Base-by-base conservation (phyloP, 2,797 vertebrate species). In the Microcaecilia unicolor region DNA sequence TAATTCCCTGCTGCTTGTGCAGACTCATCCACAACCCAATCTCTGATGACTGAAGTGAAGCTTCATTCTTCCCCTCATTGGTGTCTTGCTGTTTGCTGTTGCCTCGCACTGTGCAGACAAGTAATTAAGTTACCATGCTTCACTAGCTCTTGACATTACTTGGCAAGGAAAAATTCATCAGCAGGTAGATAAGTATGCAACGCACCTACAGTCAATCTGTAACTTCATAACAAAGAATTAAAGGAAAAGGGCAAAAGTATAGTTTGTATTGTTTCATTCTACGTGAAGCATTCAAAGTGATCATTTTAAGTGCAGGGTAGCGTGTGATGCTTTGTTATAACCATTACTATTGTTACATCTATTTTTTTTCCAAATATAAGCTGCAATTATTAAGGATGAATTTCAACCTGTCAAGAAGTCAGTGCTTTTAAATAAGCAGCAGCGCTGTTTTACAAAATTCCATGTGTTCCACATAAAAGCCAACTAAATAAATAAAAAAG, bases 121-220 rank as follows among this genome's bases (percentile, higher is more conserved):
- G 66, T 70, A 78, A 80, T 70, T 72, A 80, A 62, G 70, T 67
- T 58, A 48, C 52, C 58, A 61, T 55, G 68, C 59, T 73, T 58
- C 0, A 41, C 58, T 67, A 70, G 42, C 43, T 63, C 49, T 60
- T 60, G 64, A 72, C 44, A 10, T 57, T 64, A 59, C 52, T 48
- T 26, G 45, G 53, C 72, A 66, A 34, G 55, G 51, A 59, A 60
- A 60, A 56, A 58, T 43, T 54, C 55, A 62, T 50, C 47, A 42
- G 53, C 57, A 70, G 51, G 51, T 55, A 74, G 58, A 57, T 65
- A 67, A 64, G 60, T 57, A 67, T 68, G 61, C 48, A 67, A 66
- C 58, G 51, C 30, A 31, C 65, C 67, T 64, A 58, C 52, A 57
- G 49, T 50, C 59, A 58, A 57, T 51, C 32, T 46, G n/a, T n/a